phyloP scores from a whole-genome alignment of 2,113 vertebrate genomes.

The Hyperopisus bebe region DNA sequence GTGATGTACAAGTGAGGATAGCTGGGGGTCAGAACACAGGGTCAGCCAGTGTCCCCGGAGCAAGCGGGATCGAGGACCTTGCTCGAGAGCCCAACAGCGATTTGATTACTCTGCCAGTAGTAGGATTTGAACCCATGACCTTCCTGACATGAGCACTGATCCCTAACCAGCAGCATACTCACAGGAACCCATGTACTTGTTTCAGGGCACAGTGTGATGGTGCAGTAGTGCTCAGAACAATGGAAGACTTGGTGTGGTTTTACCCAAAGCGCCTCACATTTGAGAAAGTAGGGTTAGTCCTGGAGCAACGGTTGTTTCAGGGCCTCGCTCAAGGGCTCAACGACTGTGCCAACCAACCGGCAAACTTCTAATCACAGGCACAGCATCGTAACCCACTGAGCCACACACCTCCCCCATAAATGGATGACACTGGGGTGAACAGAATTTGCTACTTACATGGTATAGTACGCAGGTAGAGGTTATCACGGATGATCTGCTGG shows the following conservation, averaged over 20 bases:
- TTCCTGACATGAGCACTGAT: not conserved
- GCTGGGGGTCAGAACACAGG: not conserved
- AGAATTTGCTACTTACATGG: conserved; percentile 78
- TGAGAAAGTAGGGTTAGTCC: not conserved
- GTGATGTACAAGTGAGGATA: not conserved
- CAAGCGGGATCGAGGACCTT: not conserved
- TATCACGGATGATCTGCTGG: conserved; percentile 98
- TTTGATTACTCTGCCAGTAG: not conserved
- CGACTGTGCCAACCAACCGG: not conserved
- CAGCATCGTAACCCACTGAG: not conserved
- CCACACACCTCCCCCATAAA: not conserved
- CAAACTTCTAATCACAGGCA: not conserved
- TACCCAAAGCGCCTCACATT: not conserved
- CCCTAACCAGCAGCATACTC: not conserved
- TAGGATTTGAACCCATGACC: not conserved
- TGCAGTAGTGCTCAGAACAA: not conserved
- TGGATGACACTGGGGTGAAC: not conserved
- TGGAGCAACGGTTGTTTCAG: not conserved
- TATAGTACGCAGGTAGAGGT: conserved; percentile 95
- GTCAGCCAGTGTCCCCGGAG: not conserved
- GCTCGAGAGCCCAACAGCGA: not conserved
- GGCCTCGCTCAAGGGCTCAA: not conserved
- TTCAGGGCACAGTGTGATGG: not conserved
- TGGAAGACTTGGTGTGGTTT: not conserved
- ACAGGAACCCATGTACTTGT: not conserved